Base-by-base conservation (phyloP, 1,140 invertebrate genomes). In the Hypsibius dujardini region DNA sequence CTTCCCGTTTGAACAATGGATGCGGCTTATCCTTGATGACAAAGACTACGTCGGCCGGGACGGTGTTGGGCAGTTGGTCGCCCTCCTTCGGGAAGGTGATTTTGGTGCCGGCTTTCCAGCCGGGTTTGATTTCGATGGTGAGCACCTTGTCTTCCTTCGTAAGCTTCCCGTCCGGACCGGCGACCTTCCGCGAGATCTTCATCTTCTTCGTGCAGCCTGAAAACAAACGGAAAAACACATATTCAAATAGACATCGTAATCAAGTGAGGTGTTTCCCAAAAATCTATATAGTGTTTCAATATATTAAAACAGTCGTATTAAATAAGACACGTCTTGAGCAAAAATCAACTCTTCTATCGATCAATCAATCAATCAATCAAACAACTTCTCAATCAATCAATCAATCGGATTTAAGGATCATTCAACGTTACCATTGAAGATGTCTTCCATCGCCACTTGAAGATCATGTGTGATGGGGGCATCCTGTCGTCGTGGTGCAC, bases 71-170 rank as follows among this genome's bases (percentile, higher is more conserved):
- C 14, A 87, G 87, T 77, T 97, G 94, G 79, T 99, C 96, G 14
- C 96, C 95, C 81, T 99, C 96, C 75, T 92, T 88, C 76, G 95
- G 92, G 83, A 99, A 99, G 72, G 95, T 98, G 72, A 99, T 96
- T 81, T 94, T 96, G 0, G 96, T 99, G 15, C 95, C 95, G 28
- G 94, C 90, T 81, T 96, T 97, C 95, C 95, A 99, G 15, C 96
- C 96, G 40, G 92, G 93, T 79, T 98, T 98, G 1, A 99, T 91
- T 75, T 92, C 92, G 73, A 99, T 97, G 0, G 93, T 96, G 2
- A 99, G 81, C 59, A 98, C 91, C 83, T 99, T 99, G 77, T 98
- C 95, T 79, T 98, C 92, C 74, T 87, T 87, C 3, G 80, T 80
- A 0, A 87, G 85, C 71, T 82, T 78, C 69, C 91, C 92, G 80